These are phyloP conservation scores for Drosophila testacea DNA, from an alignment of 2,888 invertebrate genomes.

Conservation along the genomic window DNA sequence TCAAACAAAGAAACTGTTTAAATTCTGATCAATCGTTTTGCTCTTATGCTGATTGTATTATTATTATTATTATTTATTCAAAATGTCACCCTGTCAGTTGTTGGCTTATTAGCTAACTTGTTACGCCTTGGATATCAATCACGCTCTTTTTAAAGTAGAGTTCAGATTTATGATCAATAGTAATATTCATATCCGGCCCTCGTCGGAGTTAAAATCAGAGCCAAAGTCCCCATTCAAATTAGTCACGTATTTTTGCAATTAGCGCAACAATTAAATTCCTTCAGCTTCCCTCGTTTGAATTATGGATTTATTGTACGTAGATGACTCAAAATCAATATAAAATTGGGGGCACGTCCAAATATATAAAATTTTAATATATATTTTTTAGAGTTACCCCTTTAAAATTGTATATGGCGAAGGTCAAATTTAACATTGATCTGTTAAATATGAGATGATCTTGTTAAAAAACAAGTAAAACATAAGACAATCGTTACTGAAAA, in stretches of 20 bases:
- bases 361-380: constrained; percentile 11
- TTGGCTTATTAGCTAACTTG: constrained; percentile 2
- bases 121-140: not conserved
- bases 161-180: constrained; percentile 47
- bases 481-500: constrained; percentile 38
- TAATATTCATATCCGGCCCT: constrained; percentile 61
- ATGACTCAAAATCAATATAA: constrained; percentile 58
- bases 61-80: too few relatives aligned
- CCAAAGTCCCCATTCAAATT: constrained; percentile 46
- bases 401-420: constrained; percentile 3
- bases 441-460: constrained; percentile 51
- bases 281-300: constrained; percentile 14
- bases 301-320: constrained; percentile 14
- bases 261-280: constrained; percentile 52
- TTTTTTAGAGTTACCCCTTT: constrained; percentile 4
- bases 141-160: not conserved
- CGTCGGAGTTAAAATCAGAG: constrained; percentile 24
- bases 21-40: not conserved
- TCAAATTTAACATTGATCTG: constrained; percentile 39
- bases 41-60: not conserved
- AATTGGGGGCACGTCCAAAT: constrained; percentile 17
- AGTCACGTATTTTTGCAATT: constrained; percentile 74
- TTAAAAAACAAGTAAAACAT: constrained; percentile 40
- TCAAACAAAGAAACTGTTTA: too few relatives aligned
- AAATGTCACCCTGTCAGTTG: not conserved